Evolutionary conservation across 1,140 invertebrate species (phyloP).

Genomic region (Aleiodes sp.): DNA sequence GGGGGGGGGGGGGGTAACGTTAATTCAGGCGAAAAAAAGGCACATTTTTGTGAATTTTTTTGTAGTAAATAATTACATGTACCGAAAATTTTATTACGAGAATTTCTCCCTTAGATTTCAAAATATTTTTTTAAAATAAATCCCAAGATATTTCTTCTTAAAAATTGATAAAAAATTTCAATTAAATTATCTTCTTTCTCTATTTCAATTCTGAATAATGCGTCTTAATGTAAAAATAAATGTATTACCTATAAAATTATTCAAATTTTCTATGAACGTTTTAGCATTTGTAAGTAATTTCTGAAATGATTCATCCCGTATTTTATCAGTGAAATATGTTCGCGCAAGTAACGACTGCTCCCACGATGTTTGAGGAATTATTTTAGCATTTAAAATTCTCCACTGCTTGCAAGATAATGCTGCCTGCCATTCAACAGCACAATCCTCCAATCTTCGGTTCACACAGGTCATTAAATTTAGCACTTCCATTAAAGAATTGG

Average conservation of each 20-base stretch:
- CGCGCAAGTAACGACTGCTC: slow-evolving; percentile 48
- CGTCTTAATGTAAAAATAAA: background rate
- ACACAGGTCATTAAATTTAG: slow-evolving; percentile 40
- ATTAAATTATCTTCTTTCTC: background rate
- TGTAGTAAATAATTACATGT: too few relatives aligned
- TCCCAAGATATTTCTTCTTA: background rate
- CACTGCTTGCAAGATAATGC: slow-evolving; percentile 52
- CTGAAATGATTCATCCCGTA: slow-evolving; percentile 51
- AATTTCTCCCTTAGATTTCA: too few relatives aligned
- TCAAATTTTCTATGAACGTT: slow-evolving; percentile 47
- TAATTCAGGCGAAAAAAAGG: too few relatives aligned
- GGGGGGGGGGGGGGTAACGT: too few relatives aligned
- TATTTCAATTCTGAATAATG: background rate
- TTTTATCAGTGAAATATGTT: slow-evolving; percentile 52
- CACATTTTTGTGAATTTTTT: too few relatives aligned
- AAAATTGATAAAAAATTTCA: background rate
- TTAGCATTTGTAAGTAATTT: slow-evolving; percentile 44
- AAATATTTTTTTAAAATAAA: too few relatives aligned
- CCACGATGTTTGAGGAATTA: slow-evolving; percentile 36
- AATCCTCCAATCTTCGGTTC: slow-evolving; percentile 51
- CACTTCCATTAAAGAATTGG: slow-evolving; percentile 44
- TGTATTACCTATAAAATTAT: slow-evolving; percentile 49
- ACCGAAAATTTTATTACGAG: too few relatives aligned
- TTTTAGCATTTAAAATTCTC: slow-evolving; percentile 45
- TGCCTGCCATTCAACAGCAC: slow-evolving; percentile 51